phyloP scores from a whole-genome alignment of 2,888 invertebrate genomes.

The Arrhopalites spinosus region DNA sequence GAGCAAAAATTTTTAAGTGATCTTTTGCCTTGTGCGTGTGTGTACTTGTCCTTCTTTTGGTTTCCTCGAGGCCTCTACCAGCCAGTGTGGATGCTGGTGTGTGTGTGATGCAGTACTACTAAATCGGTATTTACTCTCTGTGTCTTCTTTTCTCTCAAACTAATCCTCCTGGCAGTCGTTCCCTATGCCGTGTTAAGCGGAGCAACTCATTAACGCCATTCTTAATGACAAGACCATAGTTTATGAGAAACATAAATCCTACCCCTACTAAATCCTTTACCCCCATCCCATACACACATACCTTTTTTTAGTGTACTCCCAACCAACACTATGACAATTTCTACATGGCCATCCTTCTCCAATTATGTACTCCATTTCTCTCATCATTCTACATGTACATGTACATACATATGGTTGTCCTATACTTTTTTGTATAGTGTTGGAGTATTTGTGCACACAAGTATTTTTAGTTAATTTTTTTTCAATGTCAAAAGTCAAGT shows the following conservation, averaged over 20 bases:
- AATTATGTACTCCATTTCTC: background rate
- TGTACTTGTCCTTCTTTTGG: background rate
- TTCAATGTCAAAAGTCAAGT: no score
- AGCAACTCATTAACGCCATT: constrained; percentile 54
- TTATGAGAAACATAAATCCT: constrained; percentile 53
- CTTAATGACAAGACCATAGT: constrained; percentile 53
- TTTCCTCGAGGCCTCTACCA: background rate
- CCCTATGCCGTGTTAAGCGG: constrained; percentile 45
- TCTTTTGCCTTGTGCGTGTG: background rate
- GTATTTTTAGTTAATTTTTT: no score
- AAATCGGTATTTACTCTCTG: constrained; percentile 24
- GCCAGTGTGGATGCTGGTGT: background rate
- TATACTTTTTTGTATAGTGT: background rate
- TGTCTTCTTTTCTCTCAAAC: no score
- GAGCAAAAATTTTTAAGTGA: background rate
- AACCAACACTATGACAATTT: background rate
- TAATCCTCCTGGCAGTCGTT: constrained; percentile 36
- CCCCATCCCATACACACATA: background rate
- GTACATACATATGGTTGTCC: background rate
- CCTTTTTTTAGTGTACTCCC: background rate
- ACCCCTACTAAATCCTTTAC: constrained; percentile 48
- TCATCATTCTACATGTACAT: background rate
- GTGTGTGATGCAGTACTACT: constrained; percentile 9
- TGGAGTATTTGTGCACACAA: background rate
- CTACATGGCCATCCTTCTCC: background rate